Conservation (phyloP, 2,797 vertebrate species). For the Babyrousa celebensis region DNA sequence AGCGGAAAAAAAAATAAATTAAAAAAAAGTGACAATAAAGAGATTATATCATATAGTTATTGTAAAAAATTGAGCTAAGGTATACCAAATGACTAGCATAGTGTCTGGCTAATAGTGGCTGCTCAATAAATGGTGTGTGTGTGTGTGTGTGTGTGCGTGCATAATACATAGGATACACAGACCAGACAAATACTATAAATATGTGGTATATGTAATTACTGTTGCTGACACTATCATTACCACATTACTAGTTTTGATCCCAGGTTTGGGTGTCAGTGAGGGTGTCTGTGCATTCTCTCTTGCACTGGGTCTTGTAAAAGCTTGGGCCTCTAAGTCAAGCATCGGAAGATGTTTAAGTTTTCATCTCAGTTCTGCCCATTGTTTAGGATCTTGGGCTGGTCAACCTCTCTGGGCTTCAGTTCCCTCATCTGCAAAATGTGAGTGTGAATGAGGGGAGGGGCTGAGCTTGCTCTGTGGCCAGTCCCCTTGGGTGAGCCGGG, state of each 20-base stretch:
- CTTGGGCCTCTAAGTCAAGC: not conserved
- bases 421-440: not conserved
- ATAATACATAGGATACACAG: not conserved
- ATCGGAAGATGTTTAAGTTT: not conserved
- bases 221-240: too few relatives aligned
- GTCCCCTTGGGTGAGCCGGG: not conserved
- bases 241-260: not conserved
- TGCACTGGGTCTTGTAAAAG: fast-evolving
- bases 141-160: not conserved
- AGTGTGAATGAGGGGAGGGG: not conserved
- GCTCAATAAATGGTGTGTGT: not conserved
- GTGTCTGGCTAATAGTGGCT: not conserved
- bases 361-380: not conserved
- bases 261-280: not conserved
- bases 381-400: not conserved
- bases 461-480: not conserved
- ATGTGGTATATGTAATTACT: not conserved
- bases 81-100: constrained; percentile 2
- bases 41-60: not conserved
- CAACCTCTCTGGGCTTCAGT: not conserved
- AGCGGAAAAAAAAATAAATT: too few relatives aligned
- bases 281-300: not conserved
- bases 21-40: not conserved
- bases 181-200: not conserved
- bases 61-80: not conserved